Evolutionary conservation across 2,797 vertebrate species (phyloP).

Genomic region (Liparis tanakae): DNA sequence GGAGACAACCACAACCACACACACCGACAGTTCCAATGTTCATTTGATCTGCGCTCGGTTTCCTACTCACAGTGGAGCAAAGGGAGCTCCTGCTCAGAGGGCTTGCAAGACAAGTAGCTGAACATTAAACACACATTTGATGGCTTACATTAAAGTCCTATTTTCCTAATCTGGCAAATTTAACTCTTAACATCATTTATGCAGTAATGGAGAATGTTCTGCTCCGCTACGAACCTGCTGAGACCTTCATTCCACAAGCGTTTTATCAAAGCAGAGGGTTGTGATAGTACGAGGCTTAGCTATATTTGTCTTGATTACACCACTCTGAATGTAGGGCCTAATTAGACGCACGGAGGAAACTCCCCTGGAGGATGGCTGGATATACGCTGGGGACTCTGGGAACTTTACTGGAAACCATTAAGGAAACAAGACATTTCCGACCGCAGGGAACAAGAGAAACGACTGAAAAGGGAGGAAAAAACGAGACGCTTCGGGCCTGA

Average conservation of each 20-base stretch:
- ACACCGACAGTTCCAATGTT: conserved; percentile 17
- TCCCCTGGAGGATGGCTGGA: conserved; percentile 62
- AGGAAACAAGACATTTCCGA: conserved; percentile 83
- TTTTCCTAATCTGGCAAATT: conserved; percentile 43
- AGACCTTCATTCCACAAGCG: conserved; percentile 10
- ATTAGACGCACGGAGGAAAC: conserved; percentile 65
- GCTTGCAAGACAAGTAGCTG: conserved; percentile 50
- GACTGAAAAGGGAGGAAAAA: conserved; percentile 59
- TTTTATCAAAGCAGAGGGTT: conserved; percentile 47
- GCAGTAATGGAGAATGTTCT: conserved; percentile 3
- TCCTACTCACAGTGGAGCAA: conserved; percentile 44
- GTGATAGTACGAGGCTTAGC: conserved; percentile 41
- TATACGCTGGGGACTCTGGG: conserved; percentile 68
- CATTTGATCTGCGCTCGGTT: conserved; percentile 55
- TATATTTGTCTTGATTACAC: conserved; percentile 60
- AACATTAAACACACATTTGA: conserved; percentile 46
- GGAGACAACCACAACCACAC: conserved; percentile 30
- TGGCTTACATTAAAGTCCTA: conserved; percentile 47
- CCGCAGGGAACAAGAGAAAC: conserved; percentile 70
- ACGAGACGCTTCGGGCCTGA: conserved; percentile 48
- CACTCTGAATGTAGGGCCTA: conserved; percentile 53
- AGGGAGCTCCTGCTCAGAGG: conserved; percentile 36
- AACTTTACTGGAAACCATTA: conserved; percentile 83
- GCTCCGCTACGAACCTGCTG: conserved; percentile 16
- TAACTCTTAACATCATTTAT: conserved; percentile 39